A percentile compares a stretch with the other conserved stretches of the same genome.
phyloP scores from a whole-genome alignment of 2,113 vertebrate genomes.

The Nestor notabilis region DNA sequence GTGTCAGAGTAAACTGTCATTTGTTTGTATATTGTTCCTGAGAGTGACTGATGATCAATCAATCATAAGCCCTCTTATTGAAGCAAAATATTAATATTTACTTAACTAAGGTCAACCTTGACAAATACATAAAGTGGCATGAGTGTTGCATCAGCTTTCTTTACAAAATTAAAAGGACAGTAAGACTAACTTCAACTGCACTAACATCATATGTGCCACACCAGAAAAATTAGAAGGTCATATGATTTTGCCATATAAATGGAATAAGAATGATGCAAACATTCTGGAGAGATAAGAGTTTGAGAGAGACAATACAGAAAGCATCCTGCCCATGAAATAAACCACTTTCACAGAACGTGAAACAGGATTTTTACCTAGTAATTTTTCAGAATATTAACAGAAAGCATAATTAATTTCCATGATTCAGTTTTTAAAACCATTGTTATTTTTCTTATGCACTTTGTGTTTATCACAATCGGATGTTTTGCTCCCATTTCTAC shows the following conservation, averaged over 20 bases:
- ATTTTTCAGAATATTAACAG: neutral
- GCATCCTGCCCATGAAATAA: neutral
- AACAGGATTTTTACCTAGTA: neutral
- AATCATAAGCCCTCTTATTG: neutral
- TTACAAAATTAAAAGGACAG: neutral
- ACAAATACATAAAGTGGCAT: neutral
- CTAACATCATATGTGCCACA: neutral
- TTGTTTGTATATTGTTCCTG: neutral
- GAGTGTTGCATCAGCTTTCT: neutral
- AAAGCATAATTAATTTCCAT: neutral
- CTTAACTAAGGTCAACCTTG: neutral
- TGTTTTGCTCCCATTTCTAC: neutral
- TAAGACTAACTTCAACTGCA: neutral
- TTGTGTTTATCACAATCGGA: neutral
- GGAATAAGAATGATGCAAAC: neutral
- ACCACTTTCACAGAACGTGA: neutral
- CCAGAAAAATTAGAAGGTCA: neutral
- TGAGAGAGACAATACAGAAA: neutral
- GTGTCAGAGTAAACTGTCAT: neutral
- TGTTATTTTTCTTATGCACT: neutral
- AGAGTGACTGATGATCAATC: neutral
- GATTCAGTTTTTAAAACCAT: neutral
- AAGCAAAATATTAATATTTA: neutral
- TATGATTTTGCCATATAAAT: neutral
- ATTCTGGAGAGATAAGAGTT: neutral